Conservation (phyloP, 2,797 vertebrate species). For the Mus spretus region DNA sequence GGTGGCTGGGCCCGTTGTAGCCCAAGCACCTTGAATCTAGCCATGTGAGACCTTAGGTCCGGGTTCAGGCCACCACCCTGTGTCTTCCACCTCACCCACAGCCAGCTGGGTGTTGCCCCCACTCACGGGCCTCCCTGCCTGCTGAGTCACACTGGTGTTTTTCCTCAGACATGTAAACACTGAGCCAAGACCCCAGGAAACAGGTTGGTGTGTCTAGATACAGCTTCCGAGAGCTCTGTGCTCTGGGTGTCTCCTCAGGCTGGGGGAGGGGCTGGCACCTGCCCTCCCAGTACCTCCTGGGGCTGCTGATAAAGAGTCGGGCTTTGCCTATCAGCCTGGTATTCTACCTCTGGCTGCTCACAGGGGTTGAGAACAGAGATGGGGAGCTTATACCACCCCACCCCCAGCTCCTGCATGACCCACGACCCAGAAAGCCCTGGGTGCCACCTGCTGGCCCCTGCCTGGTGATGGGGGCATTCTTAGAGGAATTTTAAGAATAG, state of each 20-base stretch:
- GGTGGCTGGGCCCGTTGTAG: neutral
- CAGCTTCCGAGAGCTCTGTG: neutral
- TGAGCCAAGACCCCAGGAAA: neutral
- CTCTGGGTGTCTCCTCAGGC: neutral
- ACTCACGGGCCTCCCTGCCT: neutral
- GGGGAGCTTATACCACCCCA: neutral
- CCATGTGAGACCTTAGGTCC: accelerated
- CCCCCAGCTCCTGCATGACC: neutral
- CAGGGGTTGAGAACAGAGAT: neutral
- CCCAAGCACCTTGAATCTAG: accelerated
- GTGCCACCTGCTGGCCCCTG: constrained; percentile 30
- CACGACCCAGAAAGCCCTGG: neutral
- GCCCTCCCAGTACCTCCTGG: constrained; percentile 3
- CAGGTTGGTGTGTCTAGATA: neutral
- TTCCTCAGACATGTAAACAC: constrained; percentile 41
- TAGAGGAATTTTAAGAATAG: neutral
- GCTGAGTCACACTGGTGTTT: constrained; percentile 69
- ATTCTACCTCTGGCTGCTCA: neutral
- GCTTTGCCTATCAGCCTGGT: constrained; percentile 59
- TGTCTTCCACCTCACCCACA: neutral
- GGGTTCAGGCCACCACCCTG: neutral
- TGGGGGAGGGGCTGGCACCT: constrained; percentile 1
- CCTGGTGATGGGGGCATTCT: neutral
- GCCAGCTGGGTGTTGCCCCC: neutral
- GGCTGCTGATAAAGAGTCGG: constrained; percentile 66